These are phyloP conservation scores for Eulemur albifrons DNA, from an alignment of 2,797 vertebrate genomes.

Conservation along the genomic window DNA sequence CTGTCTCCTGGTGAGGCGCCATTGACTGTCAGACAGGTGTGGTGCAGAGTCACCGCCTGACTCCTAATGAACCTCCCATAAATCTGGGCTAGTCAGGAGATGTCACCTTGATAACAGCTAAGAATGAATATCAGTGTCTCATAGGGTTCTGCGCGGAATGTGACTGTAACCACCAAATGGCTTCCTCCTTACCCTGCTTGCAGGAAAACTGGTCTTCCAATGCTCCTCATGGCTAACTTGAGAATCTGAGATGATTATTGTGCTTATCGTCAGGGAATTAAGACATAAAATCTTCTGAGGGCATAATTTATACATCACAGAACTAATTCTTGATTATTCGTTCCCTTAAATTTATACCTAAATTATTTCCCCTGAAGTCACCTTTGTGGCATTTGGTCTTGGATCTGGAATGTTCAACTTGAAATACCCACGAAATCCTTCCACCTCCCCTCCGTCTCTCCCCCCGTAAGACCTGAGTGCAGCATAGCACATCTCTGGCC, in stretches of 20 bases:
- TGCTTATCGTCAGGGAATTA: neutral
- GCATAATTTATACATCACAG: too few species aligned
- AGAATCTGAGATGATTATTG: neutral
- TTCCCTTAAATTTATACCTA: neutral
- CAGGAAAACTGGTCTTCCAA: conserved; percentile 40
- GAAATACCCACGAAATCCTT: accelerated
- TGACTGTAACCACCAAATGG: neutral
- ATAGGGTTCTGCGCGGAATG: neutral
- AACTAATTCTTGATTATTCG: neutral
- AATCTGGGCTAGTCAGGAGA: conserved; percentile 73
- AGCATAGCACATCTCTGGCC: accelerated
- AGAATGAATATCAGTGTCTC: conserved; percentile 63
- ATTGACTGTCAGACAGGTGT: conserved; percentile 72
- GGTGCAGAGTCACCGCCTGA: conserved; percentile 55
- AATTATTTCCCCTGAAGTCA: neutral
- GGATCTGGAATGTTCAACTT: neutral
- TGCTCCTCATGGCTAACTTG: neutral
- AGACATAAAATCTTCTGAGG: neutral
- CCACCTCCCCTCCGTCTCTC: accelerated
- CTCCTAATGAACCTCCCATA: conserved; percentile 76
- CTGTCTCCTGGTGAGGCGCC: neutral
- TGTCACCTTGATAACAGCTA: conserved; percentile 73
- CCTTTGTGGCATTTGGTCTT: neutral
- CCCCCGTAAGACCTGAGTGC: too few species aligned
- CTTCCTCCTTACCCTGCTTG: neutral